These are phyloP conservation scores for Trypoxylon attenuatum DNA, from an alignment of 2,888 invertebrate genomes.

Conservation along the genomic window DNA sequence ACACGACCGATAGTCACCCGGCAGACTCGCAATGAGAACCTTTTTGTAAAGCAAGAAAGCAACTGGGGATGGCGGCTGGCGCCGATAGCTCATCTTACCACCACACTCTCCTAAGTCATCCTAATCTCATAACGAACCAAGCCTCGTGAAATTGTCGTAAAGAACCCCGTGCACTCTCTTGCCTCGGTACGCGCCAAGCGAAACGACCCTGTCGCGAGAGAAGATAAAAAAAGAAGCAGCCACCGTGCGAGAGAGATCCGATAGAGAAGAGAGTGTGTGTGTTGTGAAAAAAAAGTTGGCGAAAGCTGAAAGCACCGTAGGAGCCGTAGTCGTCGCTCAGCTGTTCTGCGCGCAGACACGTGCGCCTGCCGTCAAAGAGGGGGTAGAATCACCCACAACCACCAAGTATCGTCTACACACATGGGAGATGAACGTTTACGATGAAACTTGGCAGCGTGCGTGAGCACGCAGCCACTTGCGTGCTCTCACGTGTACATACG, in stretches of 20 bases:
- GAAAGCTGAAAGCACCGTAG: conserved; percentile 27
- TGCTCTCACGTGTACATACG: conserved; percentile 25
- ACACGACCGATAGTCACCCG: too few species aligned
- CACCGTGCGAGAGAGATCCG: neutral
- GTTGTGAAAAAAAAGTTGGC: conserved; percentile 3
- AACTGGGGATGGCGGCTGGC: too few species aligned
- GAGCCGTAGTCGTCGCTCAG: conserved; percentile 65
- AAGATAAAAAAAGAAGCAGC: neutral
- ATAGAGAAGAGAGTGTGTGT: neutral
- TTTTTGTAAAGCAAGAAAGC: too few species aligned
- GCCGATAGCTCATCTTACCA: too few species aligned
- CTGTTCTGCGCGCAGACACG: conserved; percentile 73
- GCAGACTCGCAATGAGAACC: too few species aligned
- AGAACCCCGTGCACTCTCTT: neutral
- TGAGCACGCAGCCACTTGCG: neutral
- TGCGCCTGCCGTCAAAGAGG: conserved; percentile 66
- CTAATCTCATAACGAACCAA: too few species aligned
- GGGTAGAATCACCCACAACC: conserved; percentile 25
- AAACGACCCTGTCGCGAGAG: neutral
- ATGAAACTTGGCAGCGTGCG: too few species aligned
- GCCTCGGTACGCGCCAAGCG: neutral
- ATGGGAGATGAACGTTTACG: too few species aligned
- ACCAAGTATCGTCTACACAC: conserved; percentile 23
- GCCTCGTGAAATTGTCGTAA: too few species aligned
- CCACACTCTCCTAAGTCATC: too few species aligned